A percentile compares a stretch with the other conserved stretches of the same genome.
These are phyloP conservation scores for Dryadula phaetusa DNA, from an alignment of 2,888 invertebrate species.

Conservation along the genomic window DNA sequence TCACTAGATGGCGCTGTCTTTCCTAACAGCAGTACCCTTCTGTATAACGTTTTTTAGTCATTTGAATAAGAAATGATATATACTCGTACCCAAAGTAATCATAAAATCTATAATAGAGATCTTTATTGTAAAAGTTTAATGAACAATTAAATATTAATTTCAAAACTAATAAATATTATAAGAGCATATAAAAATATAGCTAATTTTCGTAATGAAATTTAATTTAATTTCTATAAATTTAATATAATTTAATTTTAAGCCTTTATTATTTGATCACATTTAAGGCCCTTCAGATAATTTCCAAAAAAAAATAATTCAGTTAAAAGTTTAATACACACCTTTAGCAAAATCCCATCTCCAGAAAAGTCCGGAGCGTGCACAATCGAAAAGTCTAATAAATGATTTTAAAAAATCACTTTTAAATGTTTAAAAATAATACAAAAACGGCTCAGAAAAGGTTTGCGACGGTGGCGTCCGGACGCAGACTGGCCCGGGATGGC, in stretches of 20 bases:
- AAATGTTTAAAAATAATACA: constrained; percentile 48
- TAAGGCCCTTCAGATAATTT: neutral
- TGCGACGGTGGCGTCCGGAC: constrained; percentile 54
- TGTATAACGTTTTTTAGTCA: neutral
- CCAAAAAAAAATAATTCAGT: neutral
- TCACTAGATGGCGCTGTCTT: constrained; percentile 40
- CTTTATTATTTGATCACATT: neutral
- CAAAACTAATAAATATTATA: neutral
- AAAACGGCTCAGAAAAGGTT: constrained; percentile 48
- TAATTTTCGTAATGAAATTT: neutral
- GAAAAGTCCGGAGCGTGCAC: constrained; percentile 54
- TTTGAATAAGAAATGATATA: neutral
- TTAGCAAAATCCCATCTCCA: constrained; percentile 66
- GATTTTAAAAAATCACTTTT: constrained; percentile 46
- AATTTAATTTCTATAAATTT: neutral
- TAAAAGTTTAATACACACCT: constrained; percentile 57
- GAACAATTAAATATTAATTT: neutral
- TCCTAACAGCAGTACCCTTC: neutral
- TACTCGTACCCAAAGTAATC: no score
- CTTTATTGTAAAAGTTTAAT: neutral
- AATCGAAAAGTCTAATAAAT: constrained; percentile 46
- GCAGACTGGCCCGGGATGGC: constrained; percentile 59
- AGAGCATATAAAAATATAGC: neutral
- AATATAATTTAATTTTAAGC: neutral
- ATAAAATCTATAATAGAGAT: neutral